These are phyloP conservation scores for Melitaea cinxia DNA, from an alignment of 1,140 invertebrate species.

Conservation along the genomic window DNA sequence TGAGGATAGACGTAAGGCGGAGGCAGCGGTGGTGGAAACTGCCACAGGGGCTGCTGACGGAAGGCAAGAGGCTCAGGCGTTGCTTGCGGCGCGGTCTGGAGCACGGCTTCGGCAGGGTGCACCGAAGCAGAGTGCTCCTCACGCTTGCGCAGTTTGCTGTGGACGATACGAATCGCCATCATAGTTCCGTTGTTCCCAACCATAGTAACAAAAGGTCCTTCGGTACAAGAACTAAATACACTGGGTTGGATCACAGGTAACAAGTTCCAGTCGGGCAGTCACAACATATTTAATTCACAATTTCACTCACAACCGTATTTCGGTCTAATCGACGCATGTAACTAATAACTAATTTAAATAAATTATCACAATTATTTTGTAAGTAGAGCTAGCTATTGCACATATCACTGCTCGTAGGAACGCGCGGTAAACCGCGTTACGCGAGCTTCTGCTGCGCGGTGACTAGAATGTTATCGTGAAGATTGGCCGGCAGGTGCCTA, in stretches of 20 bases:
- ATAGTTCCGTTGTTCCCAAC: conserved; percentile 91
- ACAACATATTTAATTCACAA: conserved; percentile 78
- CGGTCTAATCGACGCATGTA: conserved; percentile 64
- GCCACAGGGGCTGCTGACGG: conserved; percentile 88
- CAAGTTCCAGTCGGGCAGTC: conserved; percentile 78
- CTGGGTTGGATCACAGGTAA: conserved; percentile 77
- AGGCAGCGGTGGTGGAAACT: conserved; percentile 88
- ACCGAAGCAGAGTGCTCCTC: conserved; percentile 87
- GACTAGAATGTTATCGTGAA: conserved; percentile 80
- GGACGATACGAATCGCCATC: conserved; percentile 92
- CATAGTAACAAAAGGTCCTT: conserved; percentile 81
- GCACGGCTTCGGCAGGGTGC: conserved; percentile 84
- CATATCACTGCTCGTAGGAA: conserved; percentile 81
- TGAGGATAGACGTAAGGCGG: conserved; percentile 89
- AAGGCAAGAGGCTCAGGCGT: conserved; percentile 78
- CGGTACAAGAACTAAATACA: conserved; percentile 74
- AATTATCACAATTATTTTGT: conserved; percentile 81
- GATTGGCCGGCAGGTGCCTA: conserved; percentile 82
- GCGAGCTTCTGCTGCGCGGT: conserved; percentile 76
- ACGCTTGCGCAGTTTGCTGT: conserved; percentile 92
- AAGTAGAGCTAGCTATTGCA: conserved; percentile 80
- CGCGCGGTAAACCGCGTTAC: conserved; percentile 77
- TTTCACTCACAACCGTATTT: conserved; percentile 79
- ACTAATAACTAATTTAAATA: conserved; percentile 80
- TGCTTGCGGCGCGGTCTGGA: conserved; percentile 82